Base-by-base conservation (phyloP, 1,140 invertebrate genomes). In the Phthorimaea operculella region DNA sequence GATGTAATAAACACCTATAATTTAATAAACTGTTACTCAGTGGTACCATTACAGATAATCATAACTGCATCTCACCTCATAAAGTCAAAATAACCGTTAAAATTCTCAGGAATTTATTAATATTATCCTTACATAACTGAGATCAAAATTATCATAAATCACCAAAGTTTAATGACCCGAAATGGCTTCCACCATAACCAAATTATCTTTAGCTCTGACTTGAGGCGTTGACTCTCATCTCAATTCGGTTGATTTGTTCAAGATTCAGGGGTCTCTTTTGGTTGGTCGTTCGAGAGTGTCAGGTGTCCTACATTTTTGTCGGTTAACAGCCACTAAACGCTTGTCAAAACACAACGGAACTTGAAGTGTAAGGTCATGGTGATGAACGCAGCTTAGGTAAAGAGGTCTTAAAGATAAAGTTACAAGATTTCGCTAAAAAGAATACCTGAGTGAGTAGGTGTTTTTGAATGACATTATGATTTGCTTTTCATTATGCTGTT, bases 291-390 rank as follows among this genome's bases (percentile, higher is more conserved):
- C 10, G 10, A 39, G 36, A 28, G 36, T n/a, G n/a, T 39, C 36
- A 39, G 36, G 36, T 39, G 36, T 39, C 36, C 36, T 39, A 39
- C 36, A 39, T 39, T 39, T 39, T 39, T 39, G 36, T 39, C 36
- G 36, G 36, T 39, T 39, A 39, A 39, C 36, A 28, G 36, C 36
- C 36, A 39, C 36, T 39, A 39, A 39, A 10, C n/a, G 36, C 36
- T 39, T 39, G 36, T 39, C 36, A 39, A 39, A 39, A 39, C 36
- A 39, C 36, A 39, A 39, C 36, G 36, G 36, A 39, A 39, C 36
- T 39, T n/a, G 36, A 28, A 28, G 21, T 28, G 21, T 28, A 28
- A 28, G 21, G 21, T 28, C 21, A 28, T 28, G 21, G 21, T 6
- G 21, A 6, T 28, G 21, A 28, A 28, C 21, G n/a, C 21, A 28